Evolutionary conservation across 1,140 invertebrate genomes (phyloP), one percentile per base, ranked within the genome.

Genomic region (Phymorhynchus buccinoides): DNA sequence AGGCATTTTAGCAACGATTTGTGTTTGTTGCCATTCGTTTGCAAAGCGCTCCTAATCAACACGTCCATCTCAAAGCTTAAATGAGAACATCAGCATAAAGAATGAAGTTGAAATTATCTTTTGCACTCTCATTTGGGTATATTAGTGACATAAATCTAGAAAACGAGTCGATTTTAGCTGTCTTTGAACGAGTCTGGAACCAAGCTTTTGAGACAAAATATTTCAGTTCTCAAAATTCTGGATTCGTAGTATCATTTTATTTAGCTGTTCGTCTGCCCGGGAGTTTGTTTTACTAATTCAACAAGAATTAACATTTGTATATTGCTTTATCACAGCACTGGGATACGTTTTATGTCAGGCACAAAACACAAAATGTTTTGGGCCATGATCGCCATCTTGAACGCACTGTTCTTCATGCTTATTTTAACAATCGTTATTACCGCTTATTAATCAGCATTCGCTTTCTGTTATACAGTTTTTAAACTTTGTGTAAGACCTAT

Each of bases 21-120:
- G 81, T 83, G 81, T 71, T 83, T 83, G 66, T 83, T 83, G 30
- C 12, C 39, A 22, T 83, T 22, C 39, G 4, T 73, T 83, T 32
- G 7, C 66, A 6, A 3, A 3, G 0, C 3, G 1, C 18, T 44
- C 18, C 18, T 27, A 12, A 6, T 32, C 12, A 16, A 30, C 44
- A 9, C 32, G n/a, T 3, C 0, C 16, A 32, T 30, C 22, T 41
- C 14, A 12, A 18, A 16, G 22, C 16, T 42, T 14, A 62, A 41
- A 39, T 42, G 14, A 71, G 1, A 12, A 32, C 27, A 73, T 42
- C 37, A 41, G 22, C 18, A 30, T 83, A 37, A 42, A n/a, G 27
- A 56, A 41, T 66, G 9, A 1, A 78, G 16, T 41, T 82, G 18
- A 0, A 6, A 18, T 27, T 82, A 39, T 82, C 80, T 66, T 37